Conservation (phyloP, 2,888 invertebrate genomes). For the Congeria kusceri region DNA sequence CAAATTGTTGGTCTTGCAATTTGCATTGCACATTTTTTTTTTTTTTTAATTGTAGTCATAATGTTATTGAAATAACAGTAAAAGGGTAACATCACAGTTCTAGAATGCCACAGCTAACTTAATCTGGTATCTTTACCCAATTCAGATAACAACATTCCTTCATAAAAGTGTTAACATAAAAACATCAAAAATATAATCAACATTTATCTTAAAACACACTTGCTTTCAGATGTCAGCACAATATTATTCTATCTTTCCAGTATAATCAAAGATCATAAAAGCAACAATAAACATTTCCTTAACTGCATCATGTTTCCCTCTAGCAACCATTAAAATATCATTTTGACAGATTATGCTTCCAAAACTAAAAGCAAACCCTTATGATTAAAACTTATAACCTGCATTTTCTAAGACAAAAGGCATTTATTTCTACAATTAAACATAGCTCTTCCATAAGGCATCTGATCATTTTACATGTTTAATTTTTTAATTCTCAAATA, state of each 20-base stretch:
- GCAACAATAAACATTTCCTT: constrained; percentile 13
- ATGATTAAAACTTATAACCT: constrained; percentile 31
- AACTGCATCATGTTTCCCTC: constrained; percentile 10
- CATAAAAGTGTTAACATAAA: too few species aligned
- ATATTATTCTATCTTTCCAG: neutral
- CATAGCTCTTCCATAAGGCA: neutral
- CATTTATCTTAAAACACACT: too few species aligned
- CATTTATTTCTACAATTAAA: constrained; percentile 27
- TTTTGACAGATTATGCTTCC: constrained; percentile 18
- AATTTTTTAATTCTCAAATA: constrained; percentile 4
- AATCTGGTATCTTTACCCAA: too few species aligned
- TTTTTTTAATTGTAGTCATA: too few species aligned
- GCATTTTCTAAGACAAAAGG: constrained; percentile 5
- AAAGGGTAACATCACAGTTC: too few species aligned
- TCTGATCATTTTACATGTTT: constrained; percentile 11
- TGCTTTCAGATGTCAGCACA: neutral
- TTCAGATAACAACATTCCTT: too few species aligned
- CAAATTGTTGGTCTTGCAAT: too few species aligned
- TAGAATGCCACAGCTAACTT: too few species aligned
- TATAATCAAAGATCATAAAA: constrained; percentile 6
- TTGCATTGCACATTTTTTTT: too few species aligned
- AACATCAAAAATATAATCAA: too few species aligned
- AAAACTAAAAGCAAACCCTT: constrained; percentile 14
- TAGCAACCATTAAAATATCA: constrained; percentile 30
- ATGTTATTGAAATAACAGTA: too few species aligned